phyloP scores from a whole-genome alignment of 2,113 vertebrate species.

The Leucopsar rothschildi region DNA sequence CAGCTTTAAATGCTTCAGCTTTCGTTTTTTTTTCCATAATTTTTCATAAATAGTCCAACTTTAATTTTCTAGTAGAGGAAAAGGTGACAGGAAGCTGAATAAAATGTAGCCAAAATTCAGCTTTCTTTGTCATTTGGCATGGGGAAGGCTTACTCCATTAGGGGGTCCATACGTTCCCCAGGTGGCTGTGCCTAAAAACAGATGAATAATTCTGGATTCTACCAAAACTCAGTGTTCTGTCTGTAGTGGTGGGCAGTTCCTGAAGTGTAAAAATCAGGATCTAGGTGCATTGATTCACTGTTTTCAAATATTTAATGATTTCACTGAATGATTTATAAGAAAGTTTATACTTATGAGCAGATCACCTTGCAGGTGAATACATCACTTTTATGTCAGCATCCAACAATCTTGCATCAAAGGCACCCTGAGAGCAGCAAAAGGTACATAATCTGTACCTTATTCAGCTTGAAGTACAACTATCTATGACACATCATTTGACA shows the following conservation, averaged over 20 bases:
- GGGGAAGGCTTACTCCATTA: neutral
- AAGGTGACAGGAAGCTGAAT: neutral
- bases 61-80: neutral
- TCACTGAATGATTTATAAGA: neutral
- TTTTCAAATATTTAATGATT: neutral
- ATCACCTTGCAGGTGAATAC: neutral
- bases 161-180: rapidly evolving
- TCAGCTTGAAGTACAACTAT: neutral
- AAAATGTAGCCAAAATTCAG: neutral
- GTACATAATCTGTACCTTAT: neutral
- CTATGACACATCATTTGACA: neutral
- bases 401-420: neutral
- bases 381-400: neutral
- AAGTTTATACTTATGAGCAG: neutral
- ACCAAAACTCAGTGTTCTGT: neutral
- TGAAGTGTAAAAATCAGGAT: neutral
- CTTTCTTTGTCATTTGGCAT: neutral
- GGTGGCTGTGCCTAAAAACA: neutral
- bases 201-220: neutral
- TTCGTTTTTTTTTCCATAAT: too few relatives aligned
- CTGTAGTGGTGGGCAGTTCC: neutral
- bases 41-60: neutral
- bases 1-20: neutral
- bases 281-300: neutral
- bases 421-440: neutral